These are phyloP conservation scores for Ips nitidus DNA, from an alignment of 1,140 invertebrate species.

Conservation along the genomic window DNA sequence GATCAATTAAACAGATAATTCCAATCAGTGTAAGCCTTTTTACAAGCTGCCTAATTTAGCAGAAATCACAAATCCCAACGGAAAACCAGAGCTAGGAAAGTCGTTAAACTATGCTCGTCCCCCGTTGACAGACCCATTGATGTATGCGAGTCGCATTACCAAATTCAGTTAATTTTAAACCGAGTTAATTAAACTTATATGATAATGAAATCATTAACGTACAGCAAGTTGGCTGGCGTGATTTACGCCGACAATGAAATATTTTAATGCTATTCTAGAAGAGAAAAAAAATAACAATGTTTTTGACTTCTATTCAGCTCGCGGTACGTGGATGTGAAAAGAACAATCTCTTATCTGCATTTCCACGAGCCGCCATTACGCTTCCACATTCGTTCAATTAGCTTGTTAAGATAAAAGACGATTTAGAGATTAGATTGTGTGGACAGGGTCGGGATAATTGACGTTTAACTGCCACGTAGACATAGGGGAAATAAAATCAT, in stretches of 20 bases:
- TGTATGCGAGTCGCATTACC: conserved; percentile 16
- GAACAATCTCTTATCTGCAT: background rate
- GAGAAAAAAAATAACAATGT: background rate
- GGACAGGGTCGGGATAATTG: background rate
- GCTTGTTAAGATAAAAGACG: background rate
- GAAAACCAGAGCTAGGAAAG: background rate
- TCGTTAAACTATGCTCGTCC: background rate
- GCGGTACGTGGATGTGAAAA: background rate
- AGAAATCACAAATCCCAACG: background rate
- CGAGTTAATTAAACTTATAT: conserved; percentile 25
- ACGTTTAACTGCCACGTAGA: background rate
- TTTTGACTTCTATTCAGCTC: background rate
- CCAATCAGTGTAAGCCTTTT: background rate
- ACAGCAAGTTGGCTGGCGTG: conserved; percentile 1
- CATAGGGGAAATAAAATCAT: too few species aligned
- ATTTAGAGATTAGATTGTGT: background rate
- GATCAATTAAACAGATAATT: too few species aligned
- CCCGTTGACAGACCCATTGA: conserved; percentile 10
- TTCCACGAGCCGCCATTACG: background rate
- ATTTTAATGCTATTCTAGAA: conserved; percentile 10
- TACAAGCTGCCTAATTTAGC: background rate
- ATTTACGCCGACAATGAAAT: conserved; percentile 10
- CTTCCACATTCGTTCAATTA: background rate
- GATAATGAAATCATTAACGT: conserved; percentile 23
- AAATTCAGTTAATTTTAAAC: conserved; percentile 22